These are phyloP conservation scores for Chromobotia macracanthus DNA, from an alignment of 2,797 vertebrate genomes.

Conservation along the genomic window DNA sequence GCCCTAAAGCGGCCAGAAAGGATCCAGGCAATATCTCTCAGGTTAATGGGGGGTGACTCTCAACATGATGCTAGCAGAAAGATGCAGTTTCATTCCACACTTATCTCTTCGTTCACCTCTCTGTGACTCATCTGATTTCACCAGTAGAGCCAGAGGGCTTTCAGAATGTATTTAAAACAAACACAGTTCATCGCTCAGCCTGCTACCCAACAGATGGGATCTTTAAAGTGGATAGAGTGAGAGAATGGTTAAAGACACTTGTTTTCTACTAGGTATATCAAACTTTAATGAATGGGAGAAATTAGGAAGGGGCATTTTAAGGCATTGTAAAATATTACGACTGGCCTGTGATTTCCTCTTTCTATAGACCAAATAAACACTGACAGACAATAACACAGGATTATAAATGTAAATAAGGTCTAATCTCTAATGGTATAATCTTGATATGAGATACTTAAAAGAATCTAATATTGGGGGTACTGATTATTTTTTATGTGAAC, in stretches of 20 bases:
- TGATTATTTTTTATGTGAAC: no score
- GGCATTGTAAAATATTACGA: no score
- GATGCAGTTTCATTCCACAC: slow-evolving; percentile 39
- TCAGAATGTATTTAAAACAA: slow-evolving; percentile 51
- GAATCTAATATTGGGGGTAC: no score
- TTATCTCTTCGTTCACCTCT: slow-evolving; percentile 44
- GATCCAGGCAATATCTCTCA: slow-evolving; percentile 72
- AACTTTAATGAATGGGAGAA: not conserved
- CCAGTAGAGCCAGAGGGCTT: slow-evolving; percentile 33
- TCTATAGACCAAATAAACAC: no score
- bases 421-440: no score
- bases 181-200: slow-evolving; percentile 42
- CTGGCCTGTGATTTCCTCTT: no score
- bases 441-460: no score
- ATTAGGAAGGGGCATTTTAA: not conserved
- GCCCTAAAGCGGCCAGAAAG: slow-evolving; percentile 54
- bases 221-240: slow-evolving; percentile 25
- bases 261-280: slow-evolving; percentile 15
- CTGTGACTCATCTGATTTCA: slow-evolving; percentile 54
- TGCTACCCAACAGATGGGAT: slow-evolving; percentile 42
- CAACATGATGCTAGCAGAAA: slow-evolving; percentile 44
- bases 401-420: no score
- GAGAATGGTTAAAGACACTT: slow-evolving; percentile 1
- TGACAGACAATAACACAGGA: no score
- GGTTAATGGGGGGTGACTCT: slow-evolving; percentile 76